Conservation (phyloP, 2,113 vertebrate genomes). For the Atractosteus spatula region DNA sequence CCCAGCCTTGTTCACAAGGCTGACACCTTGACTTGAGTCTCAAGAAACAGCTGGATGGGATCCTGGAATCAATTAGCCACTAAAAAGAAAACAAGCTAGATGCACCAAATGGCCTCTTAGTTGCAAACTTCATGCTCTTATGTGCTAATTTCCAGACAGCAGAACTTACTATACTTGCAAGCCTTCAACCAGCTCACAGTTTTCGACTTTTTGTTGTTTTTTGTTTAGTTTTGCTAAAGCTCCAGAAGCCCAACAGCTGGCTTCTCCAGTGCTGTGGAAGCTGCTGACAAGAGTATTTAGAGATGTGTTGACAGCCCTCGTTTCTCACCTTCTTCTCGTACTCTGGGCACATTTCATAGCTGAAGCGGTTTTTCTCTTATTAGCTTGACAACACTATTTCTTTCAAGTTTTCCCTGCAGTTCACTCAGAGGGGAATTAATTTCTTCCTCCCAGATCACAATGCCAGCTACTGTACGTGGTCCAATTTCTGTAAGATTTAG, state of each 20-base stretch:
- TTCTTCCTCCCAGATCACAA: neutral
- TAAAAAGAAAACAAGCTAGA: too few relatives aligned
- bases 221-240: neutral
- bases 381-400: conserved; percentile 11
- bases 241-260: neutral
- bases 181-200: too few relatives aligned
- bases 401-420: neutral
- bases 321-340: conserved; percentile 3
- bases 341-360: conserved; percentile 4
- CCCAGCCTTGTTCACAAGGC: too few relatives aligned
- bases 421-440: neutral
- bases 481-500: too few relatives aligned
- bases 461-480: too few relatives aligned
- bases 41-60: too few relatives aligned
- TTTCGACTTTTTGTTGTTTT: neutral
- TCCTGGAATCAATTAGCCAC: too few relatives aligned
- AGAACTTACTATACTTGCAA: too few relatives aligned
- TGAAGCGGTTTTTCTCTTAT: conserved; percentile 1
- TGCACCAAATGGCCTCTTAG: too few relatives aligned
- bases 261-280: neutral
- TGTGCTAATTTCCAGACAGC: too few relatives aligned
- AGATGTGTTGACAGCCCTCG: neutral
- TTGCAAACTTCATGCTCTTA: too few relatives aligned
- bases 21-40: too few relatives aligned
- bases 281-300: conserved; percentile 6